phyloP scores from a whole-genome alignment of 2,888 invertebrate species.

The Aromia moschata region DNA sequence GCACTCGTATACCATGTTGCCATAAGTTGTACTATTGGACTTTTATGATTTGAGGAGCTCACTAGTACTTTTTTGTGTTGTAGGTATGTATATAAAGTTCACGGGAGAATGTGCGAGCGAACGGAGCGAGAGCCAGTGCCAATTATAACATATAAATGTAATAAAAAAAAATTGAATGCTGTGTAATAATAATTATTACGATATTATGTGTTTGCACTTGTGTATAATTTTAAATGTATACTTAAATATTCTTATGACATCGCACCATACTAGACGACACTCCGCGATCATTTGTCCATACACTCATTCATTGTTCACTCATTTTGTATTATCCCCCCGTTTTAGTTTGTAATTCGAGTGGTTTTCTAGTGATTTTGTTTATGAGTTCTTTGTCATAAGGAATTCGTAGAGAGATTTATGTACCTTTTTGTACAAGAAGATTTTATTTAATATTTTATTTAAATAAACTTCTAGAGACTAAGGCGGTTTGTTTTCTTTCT shows the following conservation, averaged over 20 bases:
- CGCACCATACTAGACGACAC: slow-evolving; percentile 54
- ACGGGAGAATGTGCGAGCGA: slow-evolving; percentile 38
- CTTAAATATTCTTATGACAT: slow-evolving; percentile 58
- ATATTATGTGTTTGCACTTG: slow-evolving; percentile 65
- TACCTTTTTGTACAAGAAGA: slow-evolving; percentile 55
- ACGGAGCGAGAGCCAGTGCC: slow-evolving; percentile 61
- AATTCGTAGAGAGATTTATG: slow-evolving; percentile 54
- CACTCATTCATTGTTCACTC: slow-evolving; percentile 48
- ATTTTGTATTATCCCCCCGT: slow-evolving; percentile 39
- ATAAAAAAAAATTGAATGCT: slow-evolving; percentile 61
- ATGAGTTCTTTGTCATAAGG: slow-evolving; percentile 52
- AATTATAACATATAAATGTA: slow-evolving; percentile 63
- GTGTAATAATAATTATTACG: slow-evolving; percentile 64
- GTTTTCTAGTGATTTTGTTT: slow-evolving; percentile 58
- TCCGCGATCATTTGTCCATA: slow-evolving; percentile 54
- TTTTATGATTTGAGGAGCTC: slow-evolving; percentile 40
- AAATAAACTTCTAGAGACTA: slow-evolving; percentile 55
- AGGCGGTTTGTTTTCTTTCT: slow-evolving; percentile 14
- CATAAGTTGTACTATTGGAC: slow-evolving; percentile 50
- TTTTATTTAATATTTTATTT: slow-evolving; percentile 55
- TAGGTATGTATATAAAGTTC: slow-evolving; percentile 59
- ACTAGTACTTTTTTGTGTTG: slow-evolving; percentile 53
- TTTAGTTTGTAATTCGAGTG: slow-evolving; percentile 56
- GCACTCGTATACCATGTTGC: slow-evolving; percentile 56
- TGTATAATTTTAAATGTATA: slow-evolving; percentile 60